Percentiles rank a stretch among this genome's conserved stretches.
phyloP scores from a whole-genome alignment of 1,140 invertebrate genomes.

The Periplaneta americana region DNA sequence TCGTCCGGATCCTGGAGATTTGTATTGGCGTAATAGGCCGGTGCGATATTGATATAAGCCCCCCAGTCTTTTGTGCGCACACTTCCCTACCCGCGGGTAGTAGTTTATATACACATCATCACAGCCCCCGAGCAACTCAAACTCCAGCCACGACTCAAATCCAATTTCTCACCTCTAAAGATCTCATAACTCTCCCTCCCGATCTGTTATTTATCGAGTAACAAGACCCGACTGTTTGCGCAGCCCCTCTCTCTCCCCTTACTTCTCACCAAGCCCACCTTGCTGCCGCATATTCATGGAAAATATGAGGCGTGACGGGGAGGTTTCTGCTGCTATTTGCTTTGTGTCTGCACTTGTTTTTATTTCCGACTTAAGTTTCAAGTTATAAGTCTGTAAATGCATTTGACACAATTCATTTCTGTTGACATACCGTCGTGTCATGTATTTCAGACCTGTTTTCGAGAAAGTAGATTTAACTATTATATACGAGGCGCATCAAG shows the following conservation, averaged over 20 bases:
- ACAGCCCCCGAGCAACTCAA: not conserved
- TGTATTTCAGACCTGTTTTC: too few species aligned
- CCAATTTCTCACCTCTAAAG: slow-evolving; percentile 21
- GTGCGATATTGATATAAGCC: not conserved
- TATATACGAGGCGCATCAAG: too few species aligned
- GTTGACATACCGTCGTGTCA: too few species aligned
- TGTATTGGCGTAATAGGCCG: not conserved
- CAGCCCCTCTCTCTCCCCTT: not conserved
- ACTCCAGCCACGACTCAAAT: slow-evolving; percentile 8
- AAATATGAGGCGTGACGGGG: slow-evolving; percentile 15
- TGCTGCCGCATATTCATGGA: slow-evolving; percentile 6
- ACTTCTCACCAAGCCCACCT: not conserved
- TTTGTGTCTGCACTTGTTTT: too few species aligned
- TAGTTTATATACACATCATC: too few species aligned
- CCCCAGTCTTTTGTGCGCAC: not conserved
- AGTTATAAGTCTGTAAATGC: too few species aligned
- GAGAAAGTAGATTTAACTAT: too few species aligned
- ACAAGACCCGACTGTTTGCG: slow-evolving; percentile 18
- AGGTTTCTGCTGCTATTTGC: too few species aligned
- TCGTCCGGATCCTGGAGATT: not conserved
- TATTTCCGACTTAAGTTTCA: too few species aligned
- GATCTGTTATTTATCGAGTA: slow-evolving; percentile 19
- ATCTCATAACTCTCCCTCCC: slow-evolving; percentile 15
- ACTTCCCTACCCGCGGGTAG: not conserved
- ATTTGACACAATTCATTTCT: too few species aligned